phyloP scores from a whole-genome alignment of 2,797 vertebrate species.

The Varecia variegata region DNA sequence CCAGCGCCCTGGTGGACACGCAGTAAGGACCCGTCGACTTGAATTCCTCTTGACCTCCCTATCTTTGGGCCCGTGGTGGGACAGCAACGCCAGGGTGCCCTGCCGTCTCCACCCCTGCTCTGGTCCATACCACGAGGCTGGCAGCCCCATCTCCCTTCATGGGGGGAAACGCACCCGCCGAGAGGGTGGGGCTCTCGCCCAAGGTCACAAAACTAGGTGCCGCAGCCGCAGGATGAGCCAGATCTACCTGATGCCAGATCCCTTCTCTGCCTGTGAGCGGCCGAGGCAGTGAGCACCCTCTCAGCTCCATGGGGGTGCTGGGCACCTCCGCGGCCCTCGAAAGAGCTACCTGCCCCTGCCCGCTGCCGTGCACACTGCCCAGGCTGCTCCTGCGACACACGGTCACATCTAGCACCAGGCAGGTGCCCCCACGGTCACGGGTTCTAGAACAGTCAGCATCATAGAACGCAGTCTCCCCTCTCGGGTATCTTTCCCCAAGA shows the following conservation, averaged over 20 bases:
- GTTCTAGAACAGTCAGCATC: not conserved
- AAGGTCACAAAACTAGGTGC: not conserved
- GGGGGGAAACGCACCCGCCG: not conserved
- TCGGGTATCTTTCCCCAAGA: not conserved
- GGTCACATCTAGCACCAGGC: not conserved
- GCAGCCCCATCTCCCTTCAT: too few relatives aligned
- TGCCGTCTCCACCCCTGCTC: not conserved
- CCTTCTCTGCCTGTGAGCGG: not conserved
- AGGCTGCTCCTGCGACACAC: not conserved
- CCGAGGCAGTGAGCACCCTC: accelerated
- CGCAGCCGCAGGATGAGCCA: not conserved
- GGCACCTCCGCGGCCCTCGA: accelerated
- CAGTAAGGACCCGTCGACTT: accelerated
- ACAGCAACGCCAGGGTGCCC: accelerated
- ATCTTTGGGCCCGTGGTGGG: too few relatives aligned
- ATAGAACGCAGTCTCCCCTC: accelerated
- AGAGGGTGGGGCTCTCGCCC: too few relatives aligned
- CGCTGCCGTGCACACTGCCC: accelerated
- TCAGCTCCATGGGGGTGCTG: not conserved
- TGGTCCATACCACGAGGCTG: not conserved
- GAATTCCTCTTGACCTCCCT: not conserved
- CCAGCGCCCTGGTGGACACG: not conserved
- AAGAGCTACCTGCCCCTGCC: accelerated
- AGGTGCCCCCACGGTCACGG: not conserved
- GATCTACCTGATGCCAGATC: accelerated